phyloP scores from a whole-genome alignment of 2,113 vertebrate species.

The Callospermophilus lateralis region DNA sequence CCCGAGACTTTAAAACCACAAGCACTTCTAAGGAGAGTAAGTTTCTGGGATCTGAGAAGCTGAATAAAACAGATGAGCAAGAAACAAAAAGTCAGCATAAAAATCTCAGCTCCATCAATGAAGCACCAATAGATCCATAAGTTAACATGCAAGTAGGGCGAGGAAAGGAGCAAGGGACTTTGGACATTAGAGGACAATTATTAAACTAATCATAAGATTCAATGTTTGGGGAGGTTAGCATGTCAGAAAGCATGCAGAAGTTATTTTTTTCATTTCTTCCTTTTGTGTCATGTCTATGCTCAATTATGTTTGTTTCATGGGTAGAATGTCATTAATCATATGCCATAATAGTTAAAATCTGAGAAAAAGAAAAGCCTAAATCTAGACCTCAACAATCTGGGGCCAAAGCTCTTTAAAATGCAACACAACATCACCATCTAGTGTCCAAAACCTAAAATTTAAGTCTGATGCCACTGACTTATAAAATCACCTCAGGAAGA shows the following conservation, averaged over 20 bases:
- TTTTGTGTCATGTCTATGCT: conserved; percentile 14
- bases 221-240: neutral
- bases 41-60: neutral
- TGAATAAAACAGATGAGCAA: neutral
- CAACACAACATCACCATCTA: conserved; percentile 78
- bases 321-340: neutral
- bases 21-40: neutral
- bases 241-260: neutral
- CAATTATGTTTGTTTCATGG: conserved; percentile 9
- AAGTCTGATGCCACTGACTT: conserved; percentile 49
- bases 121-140: neutral
- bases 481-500: conserved; percentile 15
- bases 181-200: neutral
- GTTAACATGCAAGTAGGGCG: neutral
- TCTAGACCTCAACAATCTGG: neutral
- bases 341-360: conserved; percentile 14
- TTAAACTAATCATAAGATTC: neutral
- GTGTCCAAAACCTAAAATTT: conserved; percentile 74
- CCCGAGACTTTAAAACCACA: neutral
- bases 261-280: conserved; percentile 25
- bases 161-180: neutral
- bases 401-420: neutral
- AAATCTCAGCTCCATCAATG: neutral
- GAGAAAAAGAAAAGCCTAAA: neutral
- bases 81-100: neutral